Evolutionary conservation across 1,140 invertebrate genomes (phyloP), one percentile per base, ranked within the genome.

Genomic region (Rhagoletis zephyria): DNA sequence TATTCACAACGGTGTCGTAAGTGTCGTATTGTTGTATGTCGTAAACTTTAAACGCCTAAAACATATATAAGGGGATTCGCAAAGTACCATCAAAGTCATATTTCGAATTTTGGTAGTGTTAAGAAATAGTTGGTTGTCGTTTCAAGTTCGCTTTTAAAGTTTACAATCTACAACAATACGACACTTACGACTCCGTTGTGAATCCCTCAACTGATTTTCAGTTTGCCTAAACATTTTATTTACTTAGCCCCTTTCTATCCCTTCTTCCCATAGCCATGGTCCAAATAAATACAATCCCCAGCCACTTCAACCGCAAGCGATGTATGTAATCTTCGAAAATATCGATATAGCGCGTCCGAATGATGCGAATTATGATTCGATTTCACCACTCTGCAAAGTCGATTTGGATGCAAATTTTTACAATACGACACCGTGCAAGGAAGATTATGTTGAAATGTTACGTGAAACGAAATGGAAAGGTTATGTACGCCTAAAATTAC

Each of bases 251-350:
- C 48, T 87, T 19, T 64, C 63, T 65, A 14, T 74, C 30, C 67
- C 60, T 65, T 56, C 6, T 81, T 3, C 19, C 51, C 45, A 88
- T 10, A 88, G 89, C 16, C 91, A 93, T 88, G 94, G 94, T 56
- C 89, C 89, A 14, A 90, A 91, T 5, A 94, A 94, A 87, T 59
- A 89, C 3, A 19, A 89, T 10, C 87, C 93, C 1, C 95, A 96
- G 92, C 94, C 95, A 0, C 90, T 97, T 10, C 94, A 95, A n/a
- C 93, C 95, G 0, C 94, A 95, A 10, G 93, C 96, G 40, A 94
- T 96, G 14, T 96, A 95, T 87, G 93, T 96, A 42, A 94, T 96
- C 3, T 95, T 96, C 89, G 96, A 97, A 88, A 97, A 96, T 89
- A 94, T 97, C n/a, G 96, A 97, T 89, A 94, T 97, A 2, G 94